Base-by-base conservation (phyloP, 1,140 invertebrate species). In the Anoplolepis gracilipes region DNA sequence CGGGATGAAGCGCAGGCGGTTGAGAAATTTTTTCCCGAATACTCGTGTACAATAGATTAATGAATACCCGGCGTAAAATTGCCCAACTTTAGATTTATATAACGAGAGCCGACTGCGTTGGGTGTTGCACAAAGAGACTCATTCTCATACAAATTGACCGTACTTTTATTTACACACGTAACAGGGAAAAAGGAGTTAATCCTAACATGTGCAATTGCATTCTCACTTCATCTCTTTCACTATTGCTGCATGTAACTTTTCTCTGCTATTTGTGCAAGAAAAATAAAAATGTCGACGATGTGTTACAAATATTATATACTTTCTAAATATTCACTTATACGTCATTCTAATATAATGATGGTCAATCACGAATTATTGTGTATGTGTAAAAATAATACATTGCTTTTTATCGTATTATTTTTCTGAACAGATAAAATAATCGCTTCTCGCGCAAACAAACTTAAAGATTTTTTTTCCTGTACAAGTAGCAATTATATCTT, bases 41-140 rank as follows among this genome's bases (percentile, higher is more conserved):
- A 57, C 73, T 65, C 84, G 67, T 42, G 84, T 69, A 92, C 90
- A 90, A 91, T 91, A 90, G 85, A 57, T 90, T 90, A 91, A 92
- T 89, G 88, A 91, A 72, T 86, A 90, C 70, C 76, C 87, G 53
- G 25, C 13, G 39, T 28, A 8, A 33, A 7, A 69, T 90, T 90
- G 88, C 72, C 19, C 64, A 90, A 90, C 77, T 73, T 81, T 1
- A 39, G 16, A 36, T 77, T 92, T 91, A 77, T 85, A 81, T 88
- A 91, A 92, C 87, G 85, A 73, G 72, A 86, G 28, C 64, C 76
- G 65, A 39, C 73, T 46, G 73, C 53, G 42, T 19, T 46, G 42
- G 22, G 78, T 61, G 76, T 70, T 33, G 25, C 30, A 16, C 36
- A 16, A 42, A 55, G 28, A 65, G 76, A 79, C 46, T 59, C 69